A percentile compares a stretch with the other conserved stretches of the same genome.
Evolutionary conservation across 2,797 vertebrate genomes (phyloP).

Genomic region (Eptatretus atami): DNA sequence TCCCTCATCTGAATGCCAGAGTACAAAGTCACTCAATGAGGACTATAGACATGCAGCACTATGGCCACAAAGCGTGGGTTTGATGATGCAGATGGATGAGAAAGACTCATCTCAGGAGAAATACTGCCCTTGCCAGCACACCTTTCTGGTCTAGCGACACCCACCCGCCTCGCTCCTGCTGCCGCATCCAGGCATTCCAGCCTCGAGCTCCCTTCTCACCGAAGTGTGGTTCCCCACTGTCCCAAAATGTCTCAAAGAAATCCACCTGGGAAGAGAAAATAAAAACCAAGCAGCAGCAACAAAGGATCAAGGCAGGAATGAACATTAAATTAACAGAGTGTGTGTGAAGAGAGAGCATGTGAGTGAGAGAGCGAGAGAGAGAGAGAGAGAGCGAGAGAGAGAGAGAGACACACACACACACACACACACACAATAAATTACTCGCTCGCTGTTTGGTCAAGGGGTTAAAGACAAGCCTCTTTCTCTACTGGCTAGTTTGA

Average conservation of each 20-base stretch:
- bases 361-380: too few relatives aligned
- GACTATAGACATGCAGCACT: not conserved
- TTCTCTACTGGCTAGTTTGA: too few relatives aligned
- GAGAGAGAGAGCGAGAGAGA: too few relatives aligned
- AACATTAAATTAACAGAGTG: not conserved
- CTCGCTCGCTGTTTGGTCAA: too few relatives aligned
- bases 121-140: slow-evolving; percentile 11
- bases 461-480: too few relatives aligned
- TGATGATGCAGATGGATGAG: too few relatives aligned
- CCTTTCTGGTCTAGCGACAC: slow-evolving; percentile 27
- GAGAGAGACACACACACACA: too few relatives aligned
- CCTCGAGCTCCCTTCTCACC: slow-evolving; percentile 57
- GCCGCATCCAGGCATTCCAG: slow-evolving; percentile 78
- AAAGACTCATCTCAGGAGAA: too few relatives aligned
- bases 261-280: slow-evolving; percentile 26
- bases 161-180: slow-evolving; percentile 82
- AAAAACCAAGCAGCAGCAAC: not conserved
- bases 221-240: slow-evolving; percentile 57
- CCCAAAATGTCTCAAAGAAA: slow-evolving; percentile 95
- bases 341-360: too few relatives aligned
- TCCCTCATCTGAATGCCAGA: slow-evolving; percentile 14
- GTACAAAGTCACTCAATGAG: not conserved
- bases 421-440: too few relatives aligned
- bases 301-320: not conserved
- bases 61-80: too few relatives aligned